phyloP scores from a whole-genome alignment of 2,888 invertebrate genomes.

The Tenthredo notha region DNA sequence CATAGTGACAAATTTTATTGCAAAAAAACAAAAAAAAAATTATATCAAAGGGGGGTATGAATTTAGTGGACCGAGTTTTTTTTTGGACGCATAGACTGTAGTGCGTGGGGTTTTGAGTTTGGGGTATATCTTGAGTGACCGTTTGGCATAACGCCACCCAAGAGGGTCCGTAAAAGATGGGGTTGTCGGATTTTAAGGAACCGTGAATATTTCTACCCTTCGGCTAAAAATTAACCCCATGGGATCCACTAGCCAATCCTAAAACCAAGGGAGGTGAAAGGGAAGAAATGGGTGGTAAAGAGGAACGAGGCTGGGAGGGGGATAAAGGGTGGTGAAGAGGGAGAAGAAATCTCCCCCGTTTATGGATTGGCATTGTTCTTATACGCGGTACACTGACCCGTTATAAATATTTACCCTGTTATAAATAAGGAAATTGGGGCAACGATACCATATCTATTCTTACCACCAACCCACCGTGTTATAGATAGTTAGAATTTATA shows the following conservation, averaged over 20 bases:
- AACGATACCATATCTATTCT: conserved; percentile 40
- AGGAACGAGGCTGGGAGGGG: too few relatives aligned
- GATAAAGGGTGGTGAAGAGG: not conserved
- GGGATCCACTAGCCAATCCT: conserved; percentile 67
- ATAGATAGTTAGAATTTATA: conserved; percentile 28
- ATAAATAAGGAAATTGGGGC: conserved; percentile 49
- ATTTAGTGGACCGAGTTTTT: not conserved
- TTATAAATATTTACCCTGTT: conserved; percentile 52
- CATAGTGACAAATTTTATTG: not conserved
- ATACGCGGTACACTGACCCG: conserved; percentile 39
- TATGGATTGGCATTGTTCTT: conserved; percentile 45
- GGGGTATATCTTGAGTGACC: conserved; percentile 73
- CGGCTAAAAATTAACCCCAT: conserved; percentile 73
- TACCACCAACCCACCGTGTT: not conserved
- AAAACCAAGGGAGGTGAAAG: not conserved
- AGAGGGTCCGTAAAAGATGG: conserved; percentile 69
- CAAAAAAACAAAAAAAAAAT: not conserved
- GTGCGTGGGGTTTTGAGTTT: conserved; percentile 60
- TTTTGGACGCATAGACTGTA: conserved; percentile 1
- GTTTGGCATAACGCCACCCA: conserved; percentile 74
- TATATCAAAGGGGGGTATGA: not conserved
- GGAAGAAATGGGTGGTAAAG: not conserved
- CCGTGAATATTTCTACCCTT: conserved; percentile 75
- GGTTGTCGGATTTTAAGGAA: conserved; percentile 76
- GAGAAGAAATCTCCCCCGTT: conserved; percentile 33